These are phyloP conservation scores for Peromyscus polionotus DNA, from an alignment of 2,113 vertebrate species.

Conservation along the genomic window DNA sequence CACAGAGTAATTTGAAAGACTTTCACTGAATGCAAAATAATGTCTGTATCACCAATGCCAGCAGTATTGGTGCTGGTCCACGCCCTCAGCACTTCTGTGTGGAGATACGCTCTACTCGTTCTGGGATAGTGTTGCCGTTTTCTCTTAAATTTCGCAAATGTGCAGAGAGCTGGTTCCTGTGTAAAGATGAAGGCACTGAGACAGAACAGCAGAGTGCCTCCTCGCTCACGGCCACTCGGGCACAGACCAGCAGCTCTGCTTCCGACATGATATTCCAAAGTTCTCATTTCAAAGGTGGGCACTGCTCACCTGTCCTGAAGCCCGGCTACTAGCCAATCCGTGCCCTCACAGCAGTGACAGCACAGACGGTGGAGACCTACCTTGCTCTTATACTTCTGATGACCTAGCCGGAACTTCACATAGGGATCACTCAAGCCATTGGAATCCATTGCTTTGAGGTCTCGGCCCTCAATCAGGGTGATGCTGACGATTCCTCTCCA, in stretches of 20 bases:
- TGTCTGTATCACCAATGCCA: neutral
- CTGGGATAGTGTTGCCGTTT: neutral
- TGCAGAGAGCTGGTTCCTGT: neutral
- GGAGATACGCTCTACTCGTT: neutral
- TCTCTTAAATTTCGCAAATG: neutral
- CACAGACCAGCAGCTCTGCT: neutral
- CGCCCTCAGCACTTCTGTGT: neutral
- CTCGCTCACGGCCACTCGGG: neutral
- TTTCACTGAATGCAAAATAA: neutral
- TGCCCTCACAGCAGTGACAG: neutral
- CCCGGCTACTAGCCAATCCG: neutral
- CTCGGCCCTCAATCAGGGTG: conserved; percentile 94
- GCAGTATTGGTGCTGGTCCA: neutral
- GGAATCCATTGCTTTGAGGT: conserved; percentile 95
- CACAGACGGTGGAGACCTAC: conserved; percentile 81
- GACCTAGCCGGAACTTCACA: conserved; percentile 96
- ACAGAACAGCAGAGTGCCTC: neutral
- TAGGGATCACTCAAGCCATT: conserved; percentile 97
- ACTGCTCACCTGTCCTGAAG: neutral
- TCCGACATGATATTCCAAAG: neutral
- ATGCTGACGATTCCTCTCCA: conserved; percentile 98
- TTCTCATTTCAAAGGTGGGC: neutral
- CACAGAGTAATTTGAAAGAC: neutral
- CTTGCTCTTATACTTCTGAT: conserved; percentile 99
- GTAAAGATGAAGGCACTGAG: conserved; percentile 11